Conservation (phyloP, 2,113 vertebrate genomes). For the Anarhynchus alexandrinus region DNA sequence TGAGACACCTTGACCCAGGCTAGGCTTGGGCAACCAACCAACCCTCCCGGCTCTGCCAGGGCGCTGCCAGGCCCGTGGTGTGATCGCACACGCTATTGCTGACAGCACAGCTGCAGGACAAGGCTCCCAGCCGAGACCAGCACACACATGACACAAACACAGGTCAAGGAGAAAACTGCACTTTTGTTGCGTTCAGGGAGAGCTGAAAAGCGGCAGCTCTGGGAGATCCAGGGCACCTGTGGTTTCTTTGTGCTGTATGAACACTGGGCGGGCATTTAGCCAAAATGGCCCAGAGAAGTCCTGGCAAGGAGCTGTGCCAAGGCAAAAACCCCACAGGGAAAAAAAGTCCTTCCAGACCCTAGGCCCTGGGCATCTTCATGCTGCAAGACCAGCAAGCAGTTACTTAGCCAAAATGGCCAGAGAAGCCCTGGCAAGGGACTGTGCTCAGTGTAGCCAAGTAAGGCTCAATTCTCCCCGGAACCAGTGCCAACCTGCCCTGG, state of each 20-base stretch:
- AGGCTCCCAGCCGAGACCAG: not conserved
- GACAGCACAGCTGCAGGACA: not conserved
- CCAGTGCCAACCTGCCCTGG: too few relatives aligned
- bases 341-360: not conserved
- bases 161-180: not conserved
- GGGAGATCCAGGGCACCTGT: not conserved
- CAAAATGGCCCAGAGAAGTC: not conserved
- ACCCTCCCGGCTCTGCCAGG: not conserved
- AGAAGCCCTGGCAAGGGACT: not conserved
- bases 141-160: accelerated
- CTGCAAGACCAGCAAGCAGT: not conserved
- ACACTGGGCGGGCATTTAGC: accelerated
- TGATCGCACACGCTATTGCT: not conserved
- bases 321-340: not conserved
- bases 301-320: not conserved
- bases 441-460: not conserved
- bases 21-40: not conserved
- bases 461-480: not conserved
- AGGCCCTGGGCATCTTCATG: too few relatives aligned
- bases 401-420: not conserved
- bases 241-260: not conserved
- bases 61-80: accelerated
- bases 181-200: not conserved
- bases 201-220: not conserved
- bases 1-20: not conserved